phyloP scores from a whole-genome alignment of 2,113 vertebrate species.

The Cygnus atratus region DNA sequence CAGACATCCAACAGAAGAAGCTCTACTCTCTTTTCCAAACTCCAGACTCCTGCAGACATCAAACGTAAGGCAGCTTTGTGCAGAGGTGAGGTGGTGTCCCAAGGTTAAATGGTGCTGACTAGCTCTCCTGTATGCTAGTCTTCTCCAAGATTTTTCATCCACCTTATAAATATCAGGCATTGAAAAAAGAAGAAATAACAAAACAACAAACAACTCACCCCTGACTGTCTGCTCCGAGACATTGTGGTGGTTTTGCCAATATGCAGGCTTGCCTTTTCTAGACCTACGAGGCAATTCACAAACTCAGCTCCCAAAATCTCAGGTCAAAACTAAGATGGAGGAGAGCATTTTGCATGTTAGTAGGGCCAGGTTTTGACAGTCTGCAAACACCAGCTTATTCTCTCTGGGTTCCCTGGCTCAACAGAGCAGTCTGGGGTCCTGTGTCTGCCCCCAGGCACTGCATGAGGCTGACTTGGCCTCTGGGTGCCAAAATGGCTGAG shows the following conservation, averaged over 20 bases:
- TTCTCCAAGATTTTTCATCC: neutral
- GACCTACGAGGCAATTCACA: neutral
- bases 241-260: neutral
- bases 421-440: neutral
- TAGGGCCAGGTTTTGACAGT: neutral
- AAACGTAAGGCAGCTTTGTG: neutral
- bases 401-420: neutral
- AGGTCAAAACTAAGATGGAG: neutral
- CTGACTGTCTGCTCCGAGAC: rapidly evolving
- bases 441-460: no score
- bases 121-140: rapidly evolving
- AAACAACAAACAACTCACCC: neutral
- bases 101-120: neutral
- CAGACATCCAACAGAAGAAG: neutral
- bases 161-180: neutral
- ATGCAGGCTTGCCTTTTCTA: neutral
- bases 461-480: no score
- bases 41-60: neutral
- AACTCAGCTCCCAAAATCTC: neutral
- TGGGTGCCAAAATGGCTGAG: rapidly evolving
- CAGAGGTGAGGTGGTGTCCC: neutral
- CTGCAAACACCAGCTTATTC: neutral
- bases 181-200: neutral
- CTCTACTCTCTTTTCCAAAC: neutral
- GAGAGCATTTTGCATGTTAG: rapidly evolving